Conservation (phyloP, 37 sponge, comb jelly and placozoan genomes). For the Oscarella lobularis region DNA sequence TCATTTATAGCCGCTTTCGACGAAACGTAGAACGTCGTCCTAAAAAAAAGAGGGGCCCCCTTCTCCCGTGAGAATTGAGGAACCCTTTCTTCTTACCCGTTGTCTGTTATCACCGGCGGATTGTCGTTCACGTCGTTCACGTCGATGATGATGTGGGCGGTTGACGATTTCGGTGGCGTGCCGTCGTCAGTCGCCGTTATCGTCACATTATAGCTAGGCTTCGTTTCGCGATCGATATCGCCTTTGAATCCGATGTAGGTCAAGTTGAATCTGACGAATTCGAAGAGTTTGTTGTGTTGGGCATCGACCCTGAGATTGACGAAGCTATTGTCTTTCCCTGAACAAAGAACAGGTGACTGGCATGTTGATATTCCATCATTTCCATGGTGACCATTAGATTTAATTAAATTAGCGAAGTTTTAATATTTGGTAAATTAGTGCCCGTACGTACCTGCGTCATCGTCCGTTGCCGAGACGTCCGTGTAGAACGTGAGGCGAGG, state of each 20-base stretch:
- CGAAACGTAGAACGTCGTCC: neutral
- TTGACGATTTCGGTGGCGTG: neutral
- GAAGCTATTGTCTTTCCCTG: neutral
- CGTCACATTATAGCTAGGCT: neutral
- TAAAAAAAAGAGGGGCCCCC: too few relatives aligned
- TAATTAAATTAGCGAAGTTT: too few relatives aligned
- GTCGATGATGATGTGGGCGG: neutral
- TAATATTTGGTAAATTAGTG: too few relatives aligned
- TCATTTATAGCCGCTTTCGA: neutral
- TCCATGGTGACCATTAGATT: too few relatives aligned
- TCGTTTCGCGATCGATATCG: neutral
- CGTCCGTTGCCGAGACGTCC: too few relatives aligned
- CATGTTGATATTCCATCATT: too few relatives aligned
- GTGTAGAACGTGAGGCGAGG: too few relatives aligned
- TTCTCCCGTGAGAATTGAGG: too few relatives aligned
- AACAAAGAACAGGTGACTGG: too few relatives aligned
- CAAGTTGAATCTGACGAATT: neutral
- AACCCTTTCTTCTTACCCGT: neutral
- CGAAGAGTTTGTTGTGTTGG: neutral
- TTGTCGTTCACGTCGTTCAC: neutral
- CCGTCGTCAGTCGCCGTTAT: neutral
- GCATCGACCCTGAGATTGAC: neutral
- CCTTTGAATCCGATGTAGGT: neutral
- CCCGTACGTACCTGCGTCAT: too few relatives aligned
- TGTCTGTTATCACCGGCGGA: neutral